A percentile compares a stretch with the other conserved stretches of the same genome.
Conservation (phyloP, 2,888 invertebrate genomes). For the Eristalis pertinax region DNA sequence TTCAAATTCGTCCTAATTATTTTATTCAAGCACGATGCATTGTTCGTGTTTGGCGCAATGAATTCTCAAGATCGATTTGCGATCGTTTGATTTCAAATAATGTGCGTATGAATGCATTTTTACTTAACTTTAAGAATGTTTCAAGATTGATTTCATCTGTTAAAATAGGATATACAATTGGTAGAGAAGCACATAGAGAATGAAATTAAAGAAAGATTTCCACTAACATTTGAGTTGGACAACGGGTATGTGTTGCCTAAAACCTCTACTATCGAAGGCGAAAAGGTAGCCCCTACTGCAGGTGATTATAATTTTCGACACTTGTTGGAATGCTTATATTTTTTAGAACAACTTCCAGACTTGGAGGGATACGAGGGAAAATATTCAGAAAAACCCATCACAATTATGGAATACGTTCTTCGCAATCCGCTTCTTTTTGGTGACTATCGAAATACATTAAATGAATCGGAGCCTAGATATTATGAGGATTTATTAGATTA, state of each 20-base stretch:
- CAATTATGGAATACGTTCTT: constrained; percentile 86
- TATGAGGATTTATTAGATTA: constrained; percentile 96
- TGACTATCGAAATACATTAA: constrained; percentile 92
- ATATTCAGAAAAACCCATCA: constrained; percentile 61
- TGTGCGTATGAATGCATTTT: constrained; percentile 78
- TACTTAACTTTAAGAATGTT: not conserved
- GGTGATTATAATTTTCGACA: not conserved
- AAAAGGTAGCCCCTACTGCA: constrained; percentile 39
- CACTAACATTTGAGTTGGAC: constrained; percentile 76
- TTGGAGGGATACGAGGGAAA: not conserved
- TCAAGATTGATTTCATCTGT: not conserved
- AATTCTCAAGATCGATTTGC: constrained; percentile 92
- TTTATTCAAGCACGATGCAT: constrained; percentile 87
- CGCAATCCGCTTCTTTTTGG: constrained; percentile 93
- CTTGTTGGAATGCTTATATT: not conserved
- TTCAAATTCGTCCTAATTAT: constrained; percentile 87
- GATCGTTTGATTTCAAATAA: constrained; percentile 90
- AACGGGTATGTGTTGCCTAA: constrained; percentile 76
- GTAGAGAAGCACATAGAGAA: constrained; percentile 85
- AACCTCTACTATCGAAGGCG: constrained; percentile 49
- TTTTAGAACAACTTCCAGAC: not conserved
- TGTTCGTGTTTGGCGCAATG: constrained; percentile 94
- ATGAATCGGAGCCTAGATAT: constrained; percentile 89
- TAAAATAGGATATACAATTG: constrained; percentile 85
- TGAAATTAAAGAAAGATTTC: constrained; percentile 83